Conservation (phyloP, 2,797 vertebrate species). For the Passerculus sandwichensis region DNA sequence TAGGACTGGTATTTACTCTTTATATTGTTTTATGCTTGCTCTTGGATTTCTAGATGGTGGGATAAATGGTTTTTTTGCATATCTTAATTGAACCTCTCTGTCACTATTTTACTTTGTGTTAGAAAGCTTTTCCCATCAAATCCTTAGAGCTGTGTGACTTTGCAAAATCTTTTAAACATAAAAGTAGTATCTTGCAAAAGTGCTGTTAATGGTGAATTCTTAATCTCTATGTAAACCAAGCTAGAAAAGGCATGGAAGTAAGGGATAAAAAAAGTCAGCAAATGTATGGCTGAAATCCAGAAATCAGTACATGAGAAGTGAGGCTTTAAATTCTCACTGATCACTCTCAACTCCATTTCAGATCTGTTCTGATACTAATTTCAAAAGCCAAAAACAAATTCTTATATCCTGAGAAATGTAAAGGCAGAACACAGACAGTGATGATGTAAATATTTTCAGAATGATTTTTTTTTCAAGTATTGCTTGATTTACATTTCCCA, state of each 20-base stretch:
- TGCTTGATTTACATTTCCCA: background rate
- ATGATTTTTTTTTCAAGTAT: background rate
- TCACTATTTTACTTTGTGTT: conserved; percentile 21
- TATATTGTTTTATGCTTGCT: background rate
- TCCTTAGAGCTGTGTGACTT: conserved; percentile 8
- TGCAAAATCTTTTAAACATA: conserved; percentile 52
- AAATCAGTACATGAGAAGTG: conserved; percentile 31
- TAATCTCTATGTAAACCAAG: conserved; percentile 56
- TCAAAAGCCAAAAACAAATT: background rate
- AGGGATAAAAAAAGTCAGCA: conserved; percentile 22
- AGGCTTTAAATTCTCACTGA: conserved; percentile 46
- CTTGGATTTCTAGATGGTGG: background rate
- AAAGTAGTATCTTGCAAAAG: conserved; percentile 2
- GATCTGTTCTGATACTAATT: conserved; percentile 19
- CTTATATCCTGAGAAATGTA: background rate
- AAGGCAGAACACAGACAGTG: background rate
- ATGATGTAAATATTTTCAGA: background rate
- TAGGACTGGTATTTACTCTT: background rate
- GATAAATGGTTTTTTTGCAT: background rate
- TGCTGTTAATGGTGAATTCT: background rate
- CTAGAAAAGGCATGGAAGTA: conserved; percentile 9
- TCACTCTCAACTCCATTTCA: conserved; percentile 2
- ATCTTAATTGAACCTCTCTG: conserved; percentile 28
- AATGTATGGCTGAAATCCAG: conserved; percentile 30
- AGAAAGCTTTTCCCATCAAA: conserved; percentile 27